phyloP scores from a whole-genome alignment of 2,113 vertebrate genomes.

The Saguinus midas region DNA sequence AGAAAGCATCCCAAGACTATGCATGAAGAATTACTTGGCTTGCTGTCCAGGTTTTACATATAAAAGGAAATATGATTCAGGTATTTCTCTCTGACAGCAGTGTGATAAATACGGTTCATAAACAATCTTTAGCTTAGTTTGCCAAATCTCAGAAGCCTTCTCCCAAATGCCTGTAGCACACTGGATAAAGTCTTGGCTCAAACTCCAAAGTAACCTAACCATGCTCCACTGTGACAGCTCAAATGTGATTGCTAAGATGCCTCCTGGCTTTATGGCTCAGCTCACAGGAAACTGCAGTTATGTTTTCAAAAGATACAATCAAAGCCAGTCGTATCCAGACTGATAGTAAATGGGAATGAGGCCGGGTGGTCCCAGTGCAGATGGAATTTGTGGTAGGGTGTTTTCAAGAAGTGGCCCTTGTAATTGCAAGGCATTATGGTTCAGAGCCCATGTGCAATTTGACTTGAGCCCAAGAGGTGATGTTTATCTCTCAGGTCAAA shows the following conservation, averaged over 20 bases:
- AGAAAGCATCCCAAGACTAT: background rate
- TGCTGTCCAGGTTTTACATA: background rate
- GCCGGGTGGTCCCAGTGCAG: slow-evolving; percentile 34
- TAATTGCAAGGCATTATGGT: background rate
- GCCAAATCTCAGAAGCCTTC: slow-evolving; percentile 20
- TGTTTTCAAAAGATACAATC: slow-evolving; percentile 55
- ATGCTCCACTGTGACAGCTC: background rate
- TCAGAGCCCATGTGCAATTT: background rate
- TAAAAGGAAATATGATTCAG: background rate
- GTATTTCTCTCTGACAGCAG: slow-evolving; percentile 16
- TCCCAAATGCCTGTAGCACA: slow-evolving; percentile 38
- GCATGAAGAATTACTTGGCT: background rate
- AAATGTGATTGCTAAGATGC: background rate
- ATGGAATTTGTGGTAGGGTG: background rate
- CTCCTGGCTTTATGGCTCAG: background rate
- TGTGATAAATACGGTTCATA: slow-evolving; percentile 13
- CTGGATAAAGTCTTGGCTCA: background rate
- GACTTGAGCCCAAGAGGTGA: slow-evolving; percentile 29
- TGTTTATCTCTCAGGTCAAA: slow-evolving; percentile 33
- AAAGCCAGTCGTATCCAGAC: slow-evolving; percentile 19
- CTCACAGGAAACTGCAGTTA: slow-evolving; percentile 32
- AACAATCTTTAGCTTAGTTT: slow-evolving; percentile 17
- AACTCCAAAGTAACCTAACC: slow-evolving; percentile 9
- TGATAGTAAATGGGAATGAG: background rate
- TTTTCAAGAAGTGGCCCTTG: slow-evolving; percentile 42